phyloP scores from a whole-genome alignment of 2,113 vertebrate genomes.

The Scatophagus argus region DNA sequence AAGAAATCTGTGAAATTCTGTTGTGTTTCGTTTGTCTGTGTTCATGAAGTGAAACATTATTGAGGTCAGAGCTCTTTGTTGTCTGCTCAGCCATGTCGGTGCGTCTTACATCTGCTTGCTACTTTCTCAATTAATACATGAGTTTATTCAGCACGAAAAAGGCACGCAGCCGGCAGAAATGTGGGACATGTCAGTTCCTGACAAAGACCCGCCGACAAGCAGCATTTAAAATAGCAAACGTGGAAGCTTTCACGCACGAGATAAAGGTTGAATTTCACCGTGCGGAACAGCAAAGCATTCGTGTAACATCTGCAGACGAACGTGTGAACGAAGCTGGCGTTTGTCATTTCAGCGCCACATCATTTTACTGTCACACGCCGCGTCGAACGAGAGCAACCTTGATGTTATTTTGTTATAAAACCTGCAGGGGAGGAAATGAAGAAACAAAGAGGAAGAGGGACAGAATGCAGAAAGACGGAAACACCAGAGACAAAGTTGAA shows the following conservation, averaged over 20 bases:
- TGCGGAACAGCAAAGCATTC: not conserved
- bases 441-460: not conserved
- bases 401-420: constrained; percentile 18
- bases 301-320: not conserved
- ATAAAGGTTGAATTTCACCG: constrained; percentile 16
- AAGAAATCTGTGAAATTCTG: not conserved
- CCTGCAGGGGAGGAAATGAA: not conserved
- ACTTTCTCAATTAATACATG: constrained; percentile 63
- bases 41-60: constrained; percentile 28
- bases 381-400: not conserved
- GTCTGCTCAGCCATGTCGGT: not conserved
- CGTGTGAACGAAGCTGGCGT: not conserved
- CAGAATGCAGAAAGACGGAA: not conserved
- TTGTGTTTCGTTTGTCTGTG: not conserved
- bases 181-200: constrained; percentile 64
- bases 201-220: constrained; percentile 21
- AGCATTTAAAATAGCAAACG: constrained; percentile 35
- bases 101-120: constrained; percentile 6
- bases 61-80: not conserved
- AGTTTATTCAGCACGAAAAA: constrained; percentile 55
- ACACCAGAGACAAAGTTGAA: not conserved
- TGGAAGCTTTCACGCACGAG: constrained; percentile 20
- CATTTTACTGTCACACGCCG: not conserved
- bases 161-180: constrained; percentile 46
- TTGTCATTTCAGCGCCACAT: not conserved